Evolutionary conservation across 2,888 invertebrate genomes (phyloP).

Genomic region (Macaria liturata): DNA sequence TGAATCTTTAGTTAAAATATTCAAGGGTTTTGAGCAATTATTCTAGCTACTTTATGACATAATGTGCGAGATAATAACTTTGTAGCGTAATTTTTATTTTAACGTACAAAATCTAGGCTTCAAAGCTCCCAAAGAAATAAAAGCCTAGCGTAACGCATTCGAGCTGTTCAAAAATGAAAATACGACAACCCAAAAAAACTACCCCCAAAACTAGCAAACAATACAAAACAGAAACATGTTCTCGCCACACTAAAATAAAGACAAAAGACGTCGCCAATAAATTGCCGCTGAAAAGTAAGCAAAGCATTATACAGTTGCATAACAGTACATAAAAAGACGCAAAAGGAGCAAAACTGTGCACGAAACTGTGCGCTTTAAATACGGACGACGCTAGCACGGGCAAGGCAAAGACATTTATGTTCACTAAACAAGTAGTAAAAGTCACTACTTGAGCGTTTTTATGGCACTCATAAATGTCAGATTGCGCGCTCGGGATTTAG

Average conservation of each 20-base stretch:
- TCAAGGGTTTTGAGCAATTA: no score
- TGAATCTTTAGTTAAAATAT: no score
- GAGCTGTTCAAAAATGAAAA: slow-evolving; percentile 24
- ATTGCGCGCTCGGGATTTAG: slow-evolving; percentile 79
- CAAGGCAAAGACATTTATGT: slow-evolving; percentile 84
- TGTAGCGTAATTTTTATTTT: no score
- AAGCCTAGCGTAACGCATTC: slow-evolving; percentile 25
- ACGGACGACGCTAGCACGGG: slow-evolving; percentile 80
- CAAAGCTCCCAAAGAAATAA: no score
- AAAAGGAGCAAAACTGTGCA: slow-evolving; percentile 77
- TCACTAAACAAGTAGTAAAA: slow-evolving; percentile 85
- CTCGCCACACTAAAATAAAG: slow-evolving; percentile 72
- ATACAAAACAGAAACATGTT: slow-evolving; percentile 69
- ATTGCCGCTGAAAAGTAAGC: slow-evolving; percentile 79
- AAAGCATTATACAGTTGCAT: slow-evolving; percentile 81
- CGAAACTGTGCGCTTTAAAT: slow-evolving; percentile 82
- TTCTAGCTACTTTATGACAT: no score
- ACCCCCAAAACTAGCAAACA: slow-evolving; percentile 51
- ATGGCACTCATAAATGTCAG: slow-evolving; percentile 84
- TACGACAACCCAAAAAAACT: slow-evolving; percentile 47
- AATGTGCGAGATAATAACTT: no score
- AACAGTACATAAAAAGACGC: slow-evolving; percentile 80
- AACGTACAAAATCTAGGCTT: no score
- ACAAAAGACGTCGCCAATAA: slow-evolving; percentile 76
- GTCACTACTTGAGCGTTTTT: slow-evolving; percentile 84